A percentile compares a stretch with the other conserved stretches of the same genome.
Evolutionary conservation across 2,113 vertebrate species (phyloP).

Genomic region (Erythrocebus patas): DNA sequence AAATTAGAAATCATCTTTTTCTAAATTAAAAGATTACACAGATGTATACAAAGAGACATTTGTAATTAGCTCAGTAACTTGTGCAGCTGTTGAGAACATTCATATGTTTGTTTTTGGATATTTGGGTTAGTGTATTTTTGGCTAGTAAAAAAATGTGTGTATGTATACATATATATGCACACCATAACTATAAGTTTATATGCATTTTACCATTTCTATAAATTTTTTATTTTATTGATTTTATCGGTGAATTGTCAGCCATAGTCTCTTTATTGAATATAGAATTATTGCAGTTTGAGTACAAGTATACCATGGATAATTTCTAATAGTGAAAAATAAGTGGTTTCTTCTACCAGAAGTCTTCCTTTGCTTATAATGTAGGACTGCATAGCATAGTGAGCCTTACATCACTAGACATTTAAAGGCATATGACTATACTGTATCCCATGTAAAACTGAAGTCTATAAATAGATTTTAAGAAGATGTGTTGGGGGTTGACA

Average conservation of each 20-base stretch:
- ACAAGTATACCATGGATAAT: background rate
- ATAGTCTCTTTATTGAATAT: background rate
- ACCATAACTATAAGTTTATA: background rate
- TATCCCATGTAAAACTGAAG: background rate
- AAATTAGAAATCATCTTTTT: background rate
- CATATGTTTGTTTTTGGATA: background rate
- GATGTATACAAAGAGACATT: background rate
- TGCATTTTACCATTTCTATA: background rate
- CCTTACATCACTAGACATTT: background rate
- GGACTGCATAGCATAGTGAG: background rate
- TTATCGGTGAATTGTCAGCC: background rate
- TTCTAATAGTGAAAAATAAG: background rate
- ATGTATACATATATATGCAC: background rate
- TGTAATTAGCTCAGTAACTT: background rate
- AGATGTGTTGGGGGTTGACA: background rate
- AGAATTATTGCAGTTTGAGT: background rate
- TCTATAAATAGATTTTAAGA: background rate
- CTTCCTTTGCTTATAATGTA: background rate
- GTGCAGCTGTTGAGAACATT: background rate
- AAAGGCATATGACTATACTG: background rate
- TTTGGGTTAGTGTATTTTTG: constrained; percentile 15
- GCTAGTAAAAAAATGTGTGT: background rate
- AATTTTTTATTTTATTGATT: background rate
- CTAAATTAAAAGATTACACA: constrained; percentile 16
- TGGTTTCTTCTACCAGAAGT: background rate